phyloP scores from a whole-genome alignment of 2,113 vertebrate genomes.

The Lophura nycthemera region DNA sequence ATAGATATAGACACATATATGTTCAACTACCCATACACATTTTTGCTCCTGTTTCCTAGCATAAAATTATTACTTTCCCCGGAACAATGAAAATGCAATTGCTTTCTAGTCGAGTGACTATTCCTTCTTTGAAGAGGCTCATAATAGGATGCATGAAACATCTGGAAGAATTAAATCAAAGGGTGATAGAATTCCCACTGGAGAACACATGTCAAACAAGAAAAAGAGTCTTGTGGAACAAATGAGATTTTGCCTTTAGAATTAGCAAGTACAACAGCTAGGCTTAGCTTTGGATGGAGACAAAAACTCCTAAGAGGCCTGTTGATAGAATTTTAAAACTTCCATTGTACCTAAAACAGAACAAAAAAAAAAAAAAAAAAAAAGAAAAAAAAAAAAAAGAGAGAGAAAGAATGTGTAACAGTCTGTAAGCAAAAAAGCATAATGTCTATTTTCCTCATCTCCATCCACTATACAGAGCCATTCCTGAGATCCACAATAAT shows the following conservation, averaged over 20 bases:
- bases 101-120: conserved; percentile 44
- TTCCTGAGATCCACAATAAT: not conserved
- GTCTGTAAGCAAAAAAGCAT: not conserved
- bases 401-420: not conserved
- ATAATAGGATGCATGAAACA: conserved; percentile 73
- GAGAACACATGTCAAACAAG: conserved; percentile 71
- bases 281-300: conserved; percentile 45
- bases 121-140: conserved; percentile 69
- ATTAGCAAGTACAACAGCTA: conserved; percentile 63
- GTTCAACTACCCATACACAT: conserved; percentile 36
- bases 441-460: conserved; percentile 16
- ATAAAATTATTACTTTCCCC: conserved; percentile 59
- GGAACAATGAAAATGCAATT: conserved; percentile 63
- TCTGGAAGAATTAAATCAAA: conserved; percentile 79
- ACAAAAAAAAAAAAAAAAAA: not conserved
- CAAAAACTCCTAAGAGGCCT: conserved; percentile 60
- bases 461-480: not conserved
- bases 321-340: conserved; percentile 27
- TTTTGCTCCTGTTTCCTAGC: conserved; percentile 64
- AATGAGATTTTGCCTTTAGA: conserved; percentile 71
- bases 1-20: conserved; percentile 33
- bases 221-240: conserved; percentile 69
- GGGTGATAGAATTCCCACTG: conserved; percentile 69
- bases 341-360: not conserved
- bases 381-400: not conserved